phyloP scores from a whole-genome alignment of 2,888 invertebrate genomes.

The Tenthredo livida region DNA sequence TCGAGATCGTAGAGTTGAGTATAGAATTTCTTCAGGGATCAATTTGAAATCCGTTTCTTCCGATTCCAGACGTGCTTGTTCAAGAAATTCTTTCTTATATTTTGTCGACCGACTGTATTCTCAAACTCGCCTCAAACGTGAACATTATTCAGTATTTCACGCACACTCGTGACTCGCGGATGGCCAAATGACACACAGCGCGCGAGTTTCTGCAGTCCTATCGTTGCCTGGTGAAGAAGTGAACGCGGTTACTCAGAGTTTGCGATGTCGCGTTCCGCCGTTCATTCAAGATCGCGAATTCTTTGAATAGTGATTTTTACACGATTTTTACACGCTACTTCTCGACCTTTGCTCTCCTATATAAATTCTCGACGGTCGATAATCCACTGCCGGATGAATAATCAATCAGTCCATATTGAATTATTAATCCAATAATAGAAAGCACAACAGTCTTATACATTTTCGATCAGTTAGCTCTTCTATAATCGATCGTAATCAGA shows the following conservation, averaged over 20 bases:
- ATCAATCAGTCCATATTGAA: background rate
- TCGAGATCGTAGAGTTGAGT: background rate
- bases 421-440: background rate
- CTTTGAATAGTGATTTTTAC: background rate
- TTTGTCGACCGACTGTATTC: constrained; percentile 37
- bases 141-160: constrained; percentile 56
- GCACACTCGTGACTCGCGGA: constrained; percentile 53
- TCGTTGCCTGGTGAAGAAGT: constrained; percentile 39
- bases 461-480: background rate
- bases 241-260: constrained; percentile 16
- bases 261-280: background rate
- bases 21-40: background rate
- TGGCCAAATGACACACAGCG: constrained; percentile 55
- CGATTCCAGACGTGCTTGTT: background rate
- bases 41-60: background rate
- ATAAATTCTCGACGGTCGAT: background rate
- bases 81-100: background rate
- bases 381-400: background rate
- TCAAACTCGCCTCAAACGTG: constrained; percentile 36
- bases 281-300: background rate
- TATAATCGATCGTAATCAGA: background rate
- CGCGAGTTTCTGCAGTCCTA: constrained; percentile 45
- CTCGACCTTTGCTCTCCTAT: background rate
- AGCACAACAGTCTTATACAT: background rate
- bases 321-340: background rate